Evolutionary conservation across 2,797 vertebrate species (phyloP).

Genomic region (Synaphobranchus kaupii): DNA sequence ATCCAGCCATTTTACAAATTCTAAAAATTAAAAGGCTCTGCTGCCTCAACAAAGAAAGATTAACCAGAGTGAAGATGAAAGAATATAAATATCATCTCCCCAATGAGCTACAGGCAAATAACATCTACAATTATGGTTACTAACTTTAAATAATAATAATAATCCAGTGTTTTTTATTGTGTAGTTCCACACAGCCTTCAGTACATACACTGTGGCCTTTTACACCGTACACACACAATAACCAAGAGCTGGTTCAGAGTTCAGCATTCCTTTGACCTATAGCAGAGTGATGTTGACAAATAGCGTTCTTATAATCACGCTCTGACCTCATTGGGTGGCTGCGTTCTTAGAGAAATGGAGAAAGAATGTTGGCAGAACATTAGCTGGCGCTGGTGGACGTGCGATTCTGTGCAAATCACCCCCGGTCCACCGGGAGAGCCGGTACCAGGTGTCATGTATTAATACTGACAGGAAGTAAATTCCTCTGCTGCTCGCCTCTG

Average conservation of each 20-base stretch:
- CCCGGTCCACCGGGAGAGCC: not conserved
- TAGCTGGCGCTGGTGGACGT: not conserved
- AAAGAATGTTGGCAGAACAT: not conserved
- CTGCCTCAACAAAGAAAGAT: not conserved
- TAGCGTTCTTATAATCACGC: not conserved
- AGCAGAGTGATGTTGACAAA: not conserved
- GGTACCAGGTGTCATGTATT: slow-evolving; percentile 13
- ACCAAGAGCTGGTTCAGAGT: not conserved
- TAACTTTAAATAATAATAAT: not conserved
- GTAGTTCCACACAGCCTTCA: no score
- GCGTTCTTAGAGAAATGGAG: not conserved
- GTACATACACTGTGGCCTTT: not conserved
- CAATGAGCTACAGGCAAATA: not conserved
- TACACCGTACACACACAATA: not conserved
- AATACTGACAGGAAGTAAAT: slow-evolving; percentile 14
- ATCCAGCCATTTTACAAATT: not conserved
- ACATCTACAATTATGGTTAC: no score
- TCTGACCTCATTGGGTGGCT: not conserved
- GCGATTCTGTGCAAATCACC: not conserved
- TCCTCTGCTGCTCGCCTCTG: not conserved
- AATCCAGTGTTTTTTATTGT: no score
- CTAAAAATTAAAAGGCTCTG: not conserved
- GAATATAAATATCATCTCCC: not conserved
- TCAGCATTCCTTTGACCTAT: no score
- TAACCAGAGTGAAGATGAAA: not conserved